Conservation (phyloP, 2,888 invertebrate genomes). For the Clostera curtula region DNA sequence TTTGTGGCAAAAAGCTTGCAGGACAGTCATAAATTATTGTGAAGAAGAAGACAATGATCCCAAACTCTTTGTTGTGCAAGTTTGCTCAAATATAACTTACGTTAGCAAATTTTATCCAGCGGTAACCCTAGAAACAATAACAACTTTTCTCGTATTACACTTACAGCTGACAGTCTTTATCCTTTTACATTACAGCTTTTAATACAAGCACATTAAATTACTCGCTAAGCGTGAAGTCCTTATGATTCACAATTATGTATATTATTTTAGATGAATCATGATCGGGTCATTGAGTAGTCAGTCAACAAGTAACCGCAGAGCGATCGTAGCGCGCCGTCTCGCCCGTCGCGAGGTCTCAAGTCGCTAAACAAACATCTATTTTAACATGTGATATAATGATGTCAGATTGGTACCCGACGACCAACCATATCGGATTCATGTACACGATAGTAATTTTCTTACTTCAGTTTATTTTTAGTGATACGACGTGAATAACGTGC, state of each 20-base stretch:
- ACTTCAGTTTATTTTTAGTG: constrained; percentile 68
- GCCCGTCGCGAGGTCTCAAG: constrained; percentile 36
- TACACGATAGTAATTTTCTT: constrained; percentile 68
- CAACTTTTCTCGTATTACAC: constrained; percentile 13
- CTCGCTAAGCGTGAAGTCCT: constrained; percentile 43
- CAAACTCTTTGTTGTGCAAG: too few species aligned
- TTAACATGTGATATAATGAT: constrained; percentile 70
- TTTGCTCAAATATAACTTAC: too few species aligned
- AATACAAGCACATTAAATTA: constrained; percentile 26
- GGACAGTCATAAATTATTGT: too few species aligned
- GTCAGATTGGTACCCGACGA: constrained; percentile 61
- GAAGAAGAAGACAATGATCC: too few species aligned
- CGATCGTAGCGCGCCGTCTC: constrained; percentile 41
- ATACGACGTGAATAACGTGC: constrained; percentile 62
- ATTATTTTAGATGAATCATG: constrained; percentile 63
- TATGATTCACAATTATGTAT: constrained; percentile 58
- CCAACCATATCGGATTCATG: constrained; percentile 61
- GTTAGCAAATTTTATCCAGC: too few species aligned
- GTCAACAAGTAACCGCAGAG: constrained; percentile 56
- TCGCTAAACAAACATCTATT: constrained; percentile 63
- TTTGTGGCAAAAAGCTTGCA: too few species aligned
- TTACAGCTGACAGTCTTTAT: constrained; percentile 9
- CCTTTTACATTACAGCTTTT: constrained; percentile 23
- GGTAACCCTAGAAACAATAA: too few species aligned
- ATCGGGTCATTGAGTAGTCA: constrained; percentile 53